Conservation (phyloP, 2,113 vertebrate species). For the Xenotilapia longispinis region DNA sequence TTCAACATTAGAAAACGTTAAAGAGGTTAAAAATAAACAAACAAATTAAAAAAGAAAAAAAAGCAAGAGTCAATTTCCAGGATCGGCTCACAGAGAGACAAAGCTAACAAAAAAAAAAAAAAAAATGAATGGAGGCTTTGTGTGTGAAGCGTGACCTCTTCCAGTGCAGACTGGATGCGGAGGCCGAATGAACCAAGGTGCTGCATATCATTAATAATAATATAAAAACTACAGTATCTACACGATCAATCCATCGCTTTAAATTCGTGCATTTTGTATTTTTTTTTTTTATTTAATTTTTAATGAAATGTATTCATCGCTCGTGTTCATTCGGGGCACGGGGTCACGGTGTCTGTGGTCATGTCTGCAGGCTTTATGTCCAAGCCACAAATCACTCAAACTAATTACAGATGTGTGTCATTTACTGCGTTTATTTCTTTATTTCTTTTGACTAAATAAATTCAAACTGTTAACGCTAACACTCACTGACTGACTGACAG, state of each 20-base stretch:
- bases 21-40: background rate
- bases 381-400: background rate
- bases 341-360: background rate
- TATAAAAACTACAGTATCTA: background rate
- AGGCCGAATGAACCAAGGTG: background rate
- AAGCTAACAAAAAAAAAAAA: background rate
- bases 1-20: background rate
- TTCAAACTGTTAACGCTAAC: background rate
- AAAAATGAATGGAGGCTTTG: constrained; percentile 67
- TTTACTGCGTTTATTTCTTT: background rate
- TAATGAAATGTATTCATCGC: background rate
- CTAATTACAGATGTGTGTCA: background rate
- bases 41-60: background rate
- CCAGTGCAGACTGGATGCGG: background rate
- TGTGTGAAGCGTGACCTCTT: constrained; percentile 29
- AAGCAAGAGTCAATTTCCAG: background rate
- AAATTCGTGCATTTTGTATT: background rate
- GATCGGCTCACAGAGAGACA: constrained; percentile 33
- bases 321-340: background rate
- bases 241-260: background rate
- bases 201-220: background rate
- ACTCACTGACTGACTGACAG: background rate
- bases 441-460: background rate
- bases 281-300: background rate
- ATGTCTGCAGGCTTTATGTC: background rate